Conservation (phyloP, 1,140 invertebrate genomes). For the Frieseomelitta varia region DNA sequence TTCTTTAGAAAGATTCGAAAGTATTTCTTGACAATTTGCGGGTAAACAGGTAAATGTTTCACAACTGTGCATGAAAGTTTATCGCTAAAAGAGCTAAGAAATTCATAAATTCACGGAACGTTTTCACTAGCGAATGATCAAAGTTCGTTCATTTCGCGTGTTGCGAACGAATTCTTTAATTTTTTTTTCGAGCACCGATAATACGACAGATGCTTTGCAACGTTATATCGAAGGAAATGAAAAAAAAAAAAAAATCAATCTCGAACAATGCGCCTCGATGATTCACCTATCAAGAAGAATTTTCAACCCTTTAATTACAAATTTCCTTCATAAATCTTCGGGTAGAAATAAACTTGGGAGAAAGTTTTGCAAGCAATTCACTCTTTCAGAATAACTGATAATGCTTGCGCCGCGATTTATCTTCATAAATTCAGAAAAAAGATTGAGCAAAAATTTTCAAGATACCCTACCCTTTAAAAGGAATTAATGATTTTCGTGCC, state of each 20-base stretch:
- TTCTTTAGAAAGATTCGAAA: neutral
- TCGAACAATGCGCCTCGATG: neutral
- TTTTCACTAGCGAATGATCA: neutral
- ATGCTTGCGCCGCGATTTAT: neutral
- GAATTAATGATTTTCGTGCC: neutral
- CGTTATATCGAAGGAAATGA: too few relatives aligned
- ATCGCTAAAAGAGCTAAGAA: neutral
- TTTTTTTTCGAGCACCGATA: neutral
- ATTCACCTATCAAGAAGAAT: neutral
- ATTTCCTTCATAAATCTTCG: neutral
- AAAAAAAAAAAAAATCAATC: too few relatives aligned
- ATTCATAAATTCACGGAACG: neutral
- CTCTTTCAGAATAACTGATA: neutral
- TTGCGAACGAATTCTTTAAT: neutral
- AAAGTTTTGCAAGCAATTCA: neutral
- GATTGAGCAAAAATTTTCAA: neutral
- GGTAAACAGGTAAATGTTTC: neutral
- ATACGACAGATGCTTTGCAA: neutral
- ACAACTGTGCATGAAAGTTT: neutral
- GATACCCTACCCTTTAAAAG: neutral
- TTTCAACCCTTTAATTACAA: neutral
- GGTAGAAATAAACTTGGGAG: neutral
- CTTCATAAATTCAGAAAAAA: neutral
- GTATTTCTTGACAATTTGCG: neutral
- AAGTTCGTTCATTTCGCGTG: neutral